A percentile compares a stretch with the other conserved stretches of the same genome.
These are phyloP conservation scores for Drosophila sulfurigaster DNA, from an alignment of 1,140 invertebrate genomes.

Conservation along the genomic window DNA sequence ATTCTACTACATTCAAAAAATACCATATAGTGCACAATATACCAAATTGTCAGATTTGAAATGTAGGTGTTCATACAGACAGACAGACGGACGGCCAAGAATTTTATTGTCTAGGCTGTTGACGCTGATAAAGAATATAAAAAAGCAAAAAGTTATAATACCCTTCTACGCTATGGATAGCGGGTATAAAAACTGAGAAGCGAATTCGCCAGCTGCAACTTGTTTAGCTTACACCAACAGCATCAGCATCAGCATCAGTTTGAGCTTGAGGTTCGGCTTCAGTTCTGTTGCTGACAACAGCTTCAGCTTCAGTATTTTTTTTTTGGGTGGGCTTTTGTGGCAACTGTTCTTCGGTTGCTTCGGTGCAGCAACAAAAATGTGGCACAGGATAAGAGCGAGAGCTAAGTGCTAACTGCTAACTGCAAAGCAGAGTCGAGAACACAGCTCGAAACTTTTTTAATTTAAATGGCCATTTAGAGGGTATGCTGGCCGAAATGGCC, in stretches of 20 bases:
- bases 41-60: no score
- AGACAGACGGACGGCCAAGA: no score
- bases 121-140: no score
- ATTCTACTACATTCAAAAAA: no score
- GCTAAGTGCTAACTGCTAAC: constrained; percentile 16
- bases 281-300: neutral
- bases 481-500: constrained; percentile 53
- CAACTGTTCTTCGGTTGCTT: neutral
- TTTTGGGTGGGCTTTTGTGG: neutral
- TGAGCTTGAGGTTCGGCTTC: constrained; percentile 8
- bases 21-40: no score
- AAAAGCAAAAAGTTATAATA: no score
- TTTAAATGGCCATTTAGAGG: constrained; percentile 74
- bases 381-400: neutral
- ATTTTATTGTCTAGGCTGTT: no score
- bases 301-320: neutral
- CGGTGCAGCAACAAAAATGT: neutral
- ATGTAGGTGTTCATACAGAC: no score
- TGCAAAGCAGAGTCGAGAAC: constrained; percentile 27
- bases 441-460: constrained; percentile 68
- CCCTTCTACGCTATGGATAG: no score
- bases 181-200: neutral
- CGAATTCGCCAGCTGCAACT: constrained; percentile 50
- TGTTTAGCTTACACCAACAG: constrained; percentile 28
- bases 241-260: neutral